Base-by-base conservation (phyloP, 1,140 invertebrate species). In the Homalodisca vitripennis region DNA sequence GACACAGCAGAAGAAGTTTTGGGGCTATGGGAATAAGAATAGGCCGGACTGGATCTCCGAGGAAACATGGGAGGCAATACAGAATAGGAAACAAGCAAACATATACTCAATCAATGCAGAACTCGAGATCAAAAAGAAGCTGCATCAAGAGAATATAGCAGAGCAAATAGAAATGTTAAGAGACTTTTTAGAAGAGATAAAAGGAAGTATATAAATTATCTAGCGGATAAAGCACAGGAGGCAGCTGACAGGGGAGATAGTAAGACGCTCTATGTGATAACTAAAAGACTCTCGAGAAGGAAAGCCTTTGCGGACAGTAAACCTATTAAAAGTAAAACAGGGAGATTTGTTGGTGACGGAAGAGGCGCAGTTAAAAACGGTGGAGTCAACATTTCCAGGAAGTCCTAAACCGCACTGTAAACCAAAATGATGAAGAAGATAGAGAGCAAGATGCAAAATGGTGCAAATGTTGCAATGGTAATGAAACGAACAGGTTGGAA, bases 201-300 rank as follows among this genome's bases (percentile, higher is more conserved):
- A 55, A 12, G 66, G 24, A 67, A 55, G 22, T 67, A 48, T n/a
- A 57, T 31, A 17, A 47, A 67, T 51, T n/a, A 67, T 10, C 14
- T 63, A 17, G 66, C 66, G 3, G 22, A 46, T 3, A 55, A 67
- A 55, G 66, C 47, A 3, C 13, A 67, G 60, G 30, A 67, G 14
- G 17, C 66, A 13, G 46, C 41, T n/a, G 22, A 55, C 20, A 67
- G 29, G 60, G 41, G 66, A 13, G 30, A 67, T 24, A 67, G 14
- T 63, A 67, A 66, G 64, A 66, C n/a, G 26, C 64, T 66, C 3
- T 66, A 66, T 24, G 60, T 63, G 3, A 67, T 67, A 60, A 67
- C 47, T 24, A 67, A 60, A 30, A 60, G 20, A 27, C 48, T 67
- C 6, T 55, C 66, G 22, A 67, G 60, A 6, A 67, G 26, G 22